Evolutionary conservation across 2,888 invertebrate species (phyloP).

Genomic region (Metacarcinus magister): DNA sequence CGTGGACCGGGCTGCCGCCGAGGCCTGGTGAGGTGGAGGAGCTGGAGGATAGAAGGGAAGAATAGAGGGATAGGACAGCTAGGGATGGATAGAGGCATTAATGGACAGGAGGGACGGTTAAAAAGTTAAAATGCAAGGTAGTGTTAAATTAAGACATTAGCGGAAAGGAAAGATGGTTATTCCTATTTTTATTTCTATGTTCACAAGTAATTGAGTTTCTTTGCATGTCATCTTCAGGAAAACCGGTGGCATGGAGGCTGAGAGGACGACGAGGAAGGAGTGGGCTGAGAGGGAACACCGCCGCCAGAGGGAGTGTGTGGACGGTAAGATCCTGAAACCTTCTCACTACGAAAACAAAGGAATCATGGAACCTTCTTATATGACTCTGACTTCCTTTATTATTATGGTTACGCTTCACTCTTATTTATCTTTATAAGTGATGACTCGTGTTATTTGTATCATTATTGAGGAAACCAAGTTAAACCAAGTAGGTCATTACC

Average conservation of each 20-base stretch:
- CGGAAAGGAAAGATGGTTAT: neutral
- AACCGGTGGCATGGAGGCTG: conserved; percentile 74
- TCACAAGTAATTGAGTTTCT: neutral
- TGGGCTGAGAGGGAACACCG: conserved; percentile 76
- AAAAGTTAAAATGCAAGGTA: neutral
- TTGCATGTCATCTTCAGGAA: conserved; percentile 64
- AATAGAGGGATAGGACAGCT: neutral
- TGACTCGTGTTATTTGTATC: neutral
- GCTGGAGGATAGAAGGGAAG: neutral
- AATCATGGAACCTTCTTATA: neutral
- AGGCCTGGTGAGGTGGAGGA: conserved; percentile 89
- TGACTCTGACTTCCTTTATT: neutral
- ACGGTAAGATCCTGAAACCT: conserved; percentile 62
- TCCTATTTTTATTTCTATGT: too few relatives aligned
- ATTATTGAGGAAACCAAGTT: too few relatives aligned
- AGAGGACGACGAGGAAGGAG: conserved; percentile 69
- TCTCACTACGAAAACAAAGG: neutral
- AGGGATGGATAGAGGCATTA: neutral
- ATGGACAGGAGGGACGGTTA: neutral
- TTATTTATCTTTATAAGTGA: neutral
- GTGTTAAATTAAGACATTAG: neutral
- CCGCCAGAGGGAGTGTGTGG: conserved; percentile 76
- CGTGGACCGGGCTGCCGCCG: conserved; percentile 94
- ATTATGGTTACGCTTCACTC: neutral
- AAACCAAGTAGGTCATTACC: too few relatives aligned